phyloP scores from a whole-genome alignment of 1,140 invertebrate genomes.

The Myzus persicae region DNA sequence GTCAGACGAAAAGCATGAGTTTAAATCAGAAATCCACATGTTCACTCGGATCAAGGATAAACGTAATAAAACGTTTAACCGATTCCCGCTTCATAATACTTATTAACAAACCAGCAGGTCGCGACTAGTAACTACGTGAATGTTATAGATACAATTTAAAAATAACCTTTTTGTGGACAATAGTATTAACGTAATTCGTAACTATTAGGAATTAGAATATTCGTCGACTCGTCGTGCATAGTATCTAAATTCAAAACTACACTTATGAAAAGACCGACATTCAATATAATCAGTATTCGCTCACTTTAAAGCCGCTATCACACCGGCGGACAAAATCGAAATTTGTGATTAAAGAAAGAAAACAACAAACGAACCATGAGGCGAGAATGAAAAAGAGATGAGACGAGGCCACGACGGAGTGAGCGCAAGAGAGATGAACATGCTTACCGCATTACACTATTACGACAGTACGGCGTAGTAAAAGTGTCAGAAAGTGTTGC shows the following conservation, averaged over 20 bases:
- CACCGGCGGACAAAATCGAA: neutral
- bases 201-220: neutral
- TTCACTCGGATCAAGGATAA: neutral
- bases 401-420: neutral
- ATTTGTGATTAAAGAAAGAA: neutral
- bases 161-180: neutral
- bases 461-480: no score
- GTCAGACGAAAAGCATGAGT: neutral
- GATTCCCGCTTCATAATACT: neutral
- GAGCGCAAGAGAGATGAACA: neutral
- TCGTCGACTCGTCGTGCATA: neutral
- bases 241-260: neutral
- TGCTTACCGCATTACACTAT: neutral
- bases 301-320: neutral
- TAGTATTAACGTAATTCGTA: neutral
- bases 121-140: neutral
- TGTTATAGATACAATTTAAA: neutral
- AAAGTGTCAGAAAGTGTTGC: neutral
- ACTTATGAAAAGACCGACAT: neutral
- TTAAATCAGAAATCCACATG: neutral
- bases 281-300: neutral
- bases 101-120: neutral
- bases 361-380: neutral
- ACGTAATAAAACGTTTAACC: conserved; percentile 21
- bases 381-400: neutral